A percentile compares a stretch with the other conserved stretches of the same genome.
Conservation (phyloP, 2,113 vertebrate genomes). For the Corythornis cristatus region DNA sequence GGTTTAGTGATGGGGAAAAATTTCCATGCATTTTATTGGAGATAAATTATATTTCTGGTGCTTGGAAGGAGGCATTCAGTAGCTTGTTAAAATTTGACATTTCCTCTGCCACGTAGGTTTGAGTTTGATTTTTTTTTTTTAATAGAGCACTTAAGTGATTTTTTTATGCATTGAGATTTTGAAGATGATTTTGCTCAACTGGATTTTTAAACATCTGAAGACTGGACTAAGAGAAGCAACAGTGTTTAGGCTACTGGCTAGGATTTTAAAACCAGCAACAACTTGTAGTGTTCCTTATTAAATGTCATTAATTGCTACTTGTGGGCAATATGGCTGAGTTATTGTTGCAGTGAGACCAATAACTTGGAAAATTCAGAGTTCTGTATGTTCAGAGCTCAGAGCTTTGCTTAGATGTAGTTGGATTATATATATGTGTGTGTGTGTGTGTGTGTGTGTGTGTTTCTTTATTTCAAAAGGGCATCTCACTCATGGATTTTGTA, state of each 20-base stretch:
- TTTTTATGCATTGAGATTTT: conserved; percentile 31
- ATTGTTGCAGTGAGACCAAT: conserved; percentile 41
- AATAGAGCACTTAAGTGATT: neutral
- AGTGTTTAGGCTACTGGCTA: conserved; percentile 18
- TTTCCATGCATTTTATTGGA: neutral
- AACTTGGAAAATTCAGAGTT: conserved; percentile 15
- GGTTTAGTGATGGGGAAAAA: neutral
- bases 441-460: neutral
- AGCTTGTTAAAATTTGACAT: neutral
- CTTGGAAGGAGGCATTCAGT: neutral
- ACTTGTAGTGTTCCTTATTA: conserved; percentile 11
- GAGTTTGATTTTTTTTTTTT: conserved; percentile 20
- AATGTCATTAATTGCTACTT: conserved; percentile 56
- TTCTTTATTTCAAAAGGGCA: neutral
- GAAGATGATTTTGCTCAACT: conserved; percentile 14
- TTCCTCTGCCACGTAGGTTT: neutral
- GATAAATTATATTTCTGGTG: neutral
- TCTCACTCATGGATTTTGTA: neutral
- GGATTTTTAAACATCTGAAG: conserved; percentile 35
- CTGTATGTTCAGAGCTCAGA: neutral
- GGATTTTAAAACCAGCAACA: conserved; percentile 27
- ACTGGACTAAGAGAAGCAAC: conserved; percentile 14
- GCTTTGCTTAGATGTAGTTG: neutral
- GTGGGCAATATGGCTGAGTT: conserved; percentile 22
- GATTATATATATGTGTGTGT: neutral